These are phyloP conservation scores for Bombus picipes DNA, from an alignment of 1,140 invertebrate species.

Conservation along the genomic window DNA sequence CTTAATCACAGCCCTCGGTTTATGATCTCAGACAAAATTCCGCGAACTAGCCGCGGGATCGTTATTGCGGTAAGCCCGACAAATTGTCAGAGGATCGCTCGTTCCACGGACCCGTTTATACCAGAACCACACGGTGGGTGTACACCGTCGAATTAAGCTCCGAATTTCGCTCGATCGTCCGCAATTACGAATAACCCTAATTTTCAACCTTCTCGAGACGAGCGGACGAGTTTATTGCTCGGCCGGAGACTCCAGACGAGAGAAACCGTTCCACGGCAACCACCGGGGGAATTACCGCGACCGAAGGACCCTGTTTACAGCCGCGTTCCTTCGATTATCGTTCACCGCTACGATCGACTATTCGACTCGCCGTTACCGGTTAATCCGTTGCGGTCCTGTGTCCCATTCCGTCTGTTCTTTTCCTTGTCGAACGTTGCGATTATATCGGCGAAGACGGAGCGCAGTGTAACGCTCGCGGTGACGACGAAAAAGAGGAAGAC, in stretches of 20 bases:
- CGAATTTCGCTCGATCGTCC: constrained; percentile 48
- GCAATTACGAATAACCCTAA: constrained; percentile 58
- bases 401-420: neutral
- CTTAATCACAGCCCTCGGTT: constrained; percentile 69
- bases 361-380: neutral
- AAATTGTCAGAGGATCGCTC: constrained; percentile 44
- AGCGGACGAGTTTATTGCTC: constrained; percentile 40
- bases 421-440: neutral
- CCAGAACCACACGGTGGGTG: neutral
- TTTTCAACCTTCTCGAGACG: constrained; percentile 34
- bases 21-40: constrained; percentile 69
- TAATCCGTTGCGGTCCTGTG: neutral
- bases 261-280: neutral
- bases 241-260: neutral
- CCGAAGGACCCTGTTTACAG: constrained; percentile 7
- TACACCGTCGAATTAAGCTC: constrained; percentile 50
- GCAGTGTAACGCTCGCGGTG: neutral
- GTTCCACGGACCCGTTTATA: constrained; percentile 6
- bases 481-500: neutral
- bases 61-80: constrained; percentile 54
- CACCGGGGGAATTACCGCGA: constrained; percentile 21
- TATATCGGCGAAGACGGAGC: too few species aligned
- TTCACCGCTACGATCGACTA: neutral
- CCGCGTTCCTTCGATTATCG: neutral
- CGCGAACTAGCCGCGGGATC: constrained; percentile 60